Evolutionary conservation across 2,888 invertebrate genomes (phyloP).

Genomic region (Schizotus pectinicornis): DNA sequence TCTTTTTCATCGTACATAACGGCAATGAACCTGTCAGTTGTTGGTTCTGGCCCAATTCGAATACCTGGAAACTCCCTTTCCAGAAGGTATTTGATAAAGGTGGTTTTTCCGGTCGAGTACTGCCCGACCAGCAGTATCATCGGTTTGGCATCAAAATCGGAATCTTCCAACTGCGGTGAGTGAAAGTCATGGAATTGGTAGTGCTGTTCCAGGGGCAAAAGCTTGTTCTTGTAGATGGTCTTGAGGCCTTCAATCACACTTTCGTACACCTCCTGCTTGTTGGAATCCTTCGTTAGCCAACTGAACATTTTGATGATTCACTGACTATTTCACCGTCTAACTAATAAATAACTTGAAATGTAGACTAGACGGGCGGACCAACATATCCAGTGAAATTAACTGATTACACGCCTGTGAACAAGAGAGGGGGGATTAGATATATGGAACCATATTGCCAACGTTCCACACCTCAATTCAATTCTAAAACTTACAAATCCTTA

Average conservation of each 20-base stretch:
- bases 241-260: constrained; percentile 95
- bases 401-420: constrained; percentile 23
- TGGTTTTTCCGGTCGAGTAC: constrained; percentile 97
- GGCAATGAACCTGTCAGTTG: constrained; percentile 96
- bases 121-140: constrained; percentile 97
- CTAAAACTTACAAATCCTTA: not conserved
- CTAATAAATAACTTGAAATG: constrained; percentile 27
- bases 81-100: constrained; percentile 91
- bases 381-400: constrained; percentile 24
- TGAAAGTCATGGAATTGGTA: constrained; percentile 96
- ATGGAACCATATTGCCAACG: constrained; percentile 7
- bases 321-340: constrained; percentile 15
- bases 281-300: constrained; percentile 79
- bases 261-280: constrained; percentile 81
- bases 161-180: constrained; percentile 91
- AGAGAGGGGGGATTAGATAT: constrained; percentile 6
- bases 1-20: constrained; percentile 94
- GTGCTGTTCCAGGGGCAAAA: constrained; percentile 86
- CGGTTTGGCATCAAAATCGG: constrained; percentile 98
- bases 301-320: constrained; percentile 75
- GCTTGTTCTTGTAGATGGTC: constrained; percentile 88
- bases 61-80: constrained; percentile 98
- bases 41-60: constrained; percentile 97
- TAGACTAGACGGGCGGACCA: constrained; percentile 23
- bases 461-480: constrained; percentile 4